Base-by-base conservation (phyloP, 1,140 invertebrate species). In the Neotoxoptera formosana region DNA sequence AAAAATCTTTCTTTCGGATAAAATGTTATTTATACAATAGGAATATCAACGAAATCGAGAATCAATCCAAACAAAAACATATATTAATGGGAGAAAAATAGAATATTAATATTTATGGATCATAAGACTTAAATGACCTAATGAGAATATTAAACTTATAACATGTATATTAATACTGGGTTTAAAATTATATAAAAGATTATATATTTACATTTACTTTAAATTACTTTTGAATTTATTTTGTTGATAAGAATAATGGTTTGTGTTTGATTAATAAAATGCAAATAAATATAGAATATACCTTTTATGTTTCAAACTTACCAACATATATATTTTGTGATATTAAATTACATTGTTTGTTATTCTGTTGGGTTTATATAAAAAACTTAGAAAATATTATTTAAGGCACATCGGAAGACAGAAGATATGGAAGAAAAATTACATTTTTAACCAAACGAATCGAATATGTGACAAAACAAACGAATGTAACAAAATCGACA, bases 1-100 rank as follows among this genome's bases (percentile, higher is more conserved):
- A 81, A 67, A 91, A 90, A 91, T 30, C 45, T 81, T 91, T 51
- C 20, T 25, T 91, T 84, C 20, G 45, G 41, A 41, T 48, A 51
- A 83, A 51, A 83, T 83, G 47, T 47, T 48, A 76, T 83, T 83
- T 92, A 48, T 81, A 81, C n/a, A 34, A 51, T 89, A 34, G 30
- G 23, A 84, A 84, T 84, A 84, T 45, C 41, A 48, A 88, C 45
- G 25, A 88, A 88, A 30, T 88, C 34, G 45, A 45, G 23, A 45
- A 84, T 84, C 83, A 84, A 45, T 84, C 41, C 23, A 84, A 45
- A 84, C 23, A 8, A 41, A 84, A 45, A 45, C 36, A 41, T 45
- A 41, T 45, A 25, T 30, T 84, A 84, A 76, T n/a, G 14, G 14
- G 1, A 76, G 11, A n/a, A 1, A 6, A 76, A 7, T 76, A 76